These are phyloP conservation scores for Zelleria hepariella DNA, from an alignment of 2,888 invertebrate genomes.

Conservation along the genomic window DNA sequence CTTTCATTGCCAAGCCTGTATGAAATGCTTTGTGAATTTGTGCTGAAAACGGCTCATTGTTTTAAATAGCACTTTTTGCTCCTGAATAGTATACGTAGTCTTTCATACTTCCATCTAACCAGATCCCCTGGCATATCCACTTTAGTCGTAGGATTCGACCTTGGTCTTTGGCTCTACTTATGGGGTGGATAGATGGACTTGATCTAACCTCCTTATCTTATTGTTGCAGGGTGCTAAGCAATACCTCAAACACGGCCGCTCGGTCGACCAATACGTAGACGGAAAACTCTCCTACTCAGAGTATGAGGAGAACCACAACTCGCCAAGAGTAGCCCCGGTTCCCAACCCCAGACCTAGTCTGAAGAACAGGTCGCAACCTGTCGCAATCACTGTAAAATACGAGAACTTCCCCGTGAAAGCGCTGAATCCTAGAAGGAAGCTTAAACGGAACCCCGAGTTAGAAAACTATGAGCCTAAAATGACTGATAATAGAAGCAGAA, in stretches of 20 bases:
- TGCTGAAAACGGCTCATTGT: too few relatives aligned
- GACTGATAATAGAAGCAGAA: conserved; percentile 48
- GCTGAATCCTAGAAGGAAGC: conserved; percentile 80
- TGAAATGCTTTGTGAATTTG: too few relatives aligned
- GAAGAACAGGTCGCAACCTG: conserved; percentile 73
- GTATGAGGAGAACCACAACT: conserved; percentile 64
- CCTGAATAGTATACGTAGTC: too few relatives aligned
- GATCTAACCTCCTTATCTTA: not conserved
- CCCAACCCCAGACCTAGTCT: conserved; percentile 59
- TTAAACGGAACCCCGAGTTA: conserved; percentile 74
- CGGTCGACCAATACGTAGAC: conserved; percentile 85
- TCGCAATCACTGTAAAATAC: conserved; percentile 81
- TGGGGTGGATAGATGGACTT: not conserved
- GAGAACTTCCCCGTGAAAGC: conserved; percentile 80
- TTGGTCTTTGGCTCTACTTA: too few relatives aligned
- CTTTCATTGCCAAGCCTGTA: too few relatives aligned
- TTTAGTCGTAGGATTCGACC: too few relatives aligned
- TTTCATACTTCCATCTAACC: too few relatives aligned
- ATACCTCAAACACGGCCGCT: conserved; percentile 78
- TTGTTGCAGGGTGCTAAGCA: conserved; percentile 68
- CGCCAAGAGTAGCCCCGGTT: conserved; percentile 54
- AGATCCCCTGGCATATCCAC: too few relatives aligned
- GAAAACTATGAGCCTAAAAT: conserved; percentile 74
- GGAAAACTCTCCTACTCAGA: conserved; percentile 72
- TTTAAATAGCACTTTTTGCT: too few relatives aligned